Percentiles rank a stretch among this genome's conserved stretches.
Evolutionary conservation across 2,113 vertebrate species (phyloP).

Genomic region (Epinephelus moara): DNA sequence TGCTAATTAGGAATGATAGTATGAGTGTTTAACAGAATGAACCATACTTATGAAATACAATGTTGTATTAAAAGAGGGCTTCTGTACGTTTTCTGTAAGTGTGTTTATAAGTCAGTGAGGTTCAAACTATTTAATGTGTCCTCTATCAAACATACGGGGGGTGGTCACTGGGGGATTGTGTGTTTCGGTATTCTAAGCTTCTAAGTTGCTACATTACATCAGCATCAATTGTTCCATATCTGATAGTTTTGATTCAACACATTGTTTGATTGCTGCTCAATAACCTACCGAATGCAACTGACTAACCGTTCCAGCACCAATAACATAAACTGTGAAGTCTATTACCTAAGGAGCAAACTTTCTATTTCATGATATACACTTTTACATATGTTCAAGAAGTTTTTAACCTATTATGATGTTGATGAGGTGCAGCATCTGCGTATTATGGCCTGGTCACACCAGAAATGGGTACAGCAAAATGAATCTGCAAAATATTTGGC

Average conservation of each 20-base stretch:
- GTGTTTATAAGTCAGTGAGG: neutral
- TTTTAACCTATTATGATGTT: neutral
- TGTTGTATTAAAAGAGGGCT: constrained; percentile 34
- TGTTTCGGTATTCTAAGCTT: neutral
- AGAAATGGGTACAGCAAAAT: neutral
- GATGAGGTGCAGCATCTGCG: neutral
- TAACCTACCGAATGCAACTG: neutral
- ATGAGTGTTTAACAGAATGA: neutral
- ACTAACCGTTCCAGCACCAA: neutral
- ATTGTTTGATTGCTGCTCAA: neutral
- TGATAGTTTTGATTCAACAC: neutral
- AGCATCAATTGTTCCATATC: neutral
- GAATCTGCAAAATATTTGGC: neutral
- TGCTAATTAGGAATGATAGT: neutral
- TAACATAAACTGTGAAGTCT: neutral
- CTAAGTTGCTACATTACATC: neutral
- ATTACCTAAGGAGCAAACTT: neutral
- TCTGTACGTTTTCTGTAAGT: neutral
- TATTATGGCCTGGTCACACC: neutral
- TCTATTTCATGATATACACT: neutral
- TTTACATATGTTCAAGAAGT: neutral
- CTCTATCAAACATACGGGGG: neutral
- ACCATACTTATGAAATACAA: constrained; percentile 33
- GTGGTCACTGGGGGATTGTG: neutral
- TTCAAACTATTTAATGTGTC: neutral